phyloP scores from a whole-genome alignment of 2,888 invertebrate species.

The Andricus quercusramuli region DNA sequence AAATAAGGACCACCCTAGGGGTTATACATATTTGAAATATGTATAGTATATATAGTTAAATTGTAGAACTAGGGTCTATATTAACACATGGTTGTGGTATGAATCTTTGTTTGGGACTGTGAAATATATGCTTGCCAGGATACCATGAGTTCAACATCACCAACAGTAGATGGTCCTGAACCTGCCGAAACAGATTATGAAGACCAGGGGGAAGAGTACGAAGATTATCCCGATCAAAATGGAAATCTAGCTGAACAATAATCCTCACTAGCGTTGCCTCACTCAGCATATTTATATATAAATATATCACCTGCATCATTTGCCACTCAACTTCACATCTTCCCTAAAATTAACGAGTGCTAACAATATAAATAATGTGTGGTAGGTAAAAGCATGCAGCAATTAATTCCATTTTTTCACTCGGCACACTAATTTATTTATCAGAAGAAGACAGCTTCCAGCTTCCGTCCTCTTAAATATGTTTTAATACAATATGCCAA shows the following conservation, averaged over 20 bases:
- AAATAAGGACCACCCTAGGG: too few relatives aligned
- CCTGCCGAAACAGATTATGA: constrained; percentile 82
- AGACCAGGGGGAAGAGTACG: constrained; percentile 81
- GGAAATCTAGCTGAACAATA: constrained; percentile 77
- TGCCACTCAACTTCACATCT: constrained; percentile 58
- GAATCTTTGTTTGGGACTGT: constrained; percentile 64
- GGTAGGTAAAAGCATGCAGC: constrained; percentile 53
- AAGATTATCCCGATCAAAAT: constrained; percentile 81
- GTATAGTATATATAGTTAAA: too few relatives aligned
- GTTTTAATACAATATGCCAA: not conserved
- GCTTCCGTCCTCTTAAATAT: not conserved
- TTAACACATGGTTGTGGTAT: constrained; percentile 51
- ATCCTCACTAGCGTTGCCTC: constrained; percentile 67
- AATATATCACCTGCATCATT: constrained; percentile 49
- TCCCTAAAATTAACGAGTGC: constrained; percentile 60
- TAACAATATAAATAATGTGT: constrained; percentile 52
- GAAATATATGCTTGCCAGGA: constrained; percentile 71
- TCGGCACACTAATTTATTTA: not conserved
- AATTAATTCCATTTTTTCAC: constrained; percentile 6
- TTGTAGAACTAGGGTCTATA: not conserved
- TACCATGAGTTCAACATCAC: constrained; percentile 77
- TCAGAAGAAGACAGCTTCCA: not conserved
- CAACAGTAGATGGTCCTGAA: constrained; percentile 81
- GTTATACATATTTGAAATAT: too few relatives aligned
- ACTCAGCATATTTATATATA: constrained; percentile 59